A percentile compares a stretch with the other conserved stretches of the same genome.
These are phyloP conservation scores for Amniataba percoides DNA, from an alignment of 2,797 vertebrate species.

Conservation along the genomic window DNA sequence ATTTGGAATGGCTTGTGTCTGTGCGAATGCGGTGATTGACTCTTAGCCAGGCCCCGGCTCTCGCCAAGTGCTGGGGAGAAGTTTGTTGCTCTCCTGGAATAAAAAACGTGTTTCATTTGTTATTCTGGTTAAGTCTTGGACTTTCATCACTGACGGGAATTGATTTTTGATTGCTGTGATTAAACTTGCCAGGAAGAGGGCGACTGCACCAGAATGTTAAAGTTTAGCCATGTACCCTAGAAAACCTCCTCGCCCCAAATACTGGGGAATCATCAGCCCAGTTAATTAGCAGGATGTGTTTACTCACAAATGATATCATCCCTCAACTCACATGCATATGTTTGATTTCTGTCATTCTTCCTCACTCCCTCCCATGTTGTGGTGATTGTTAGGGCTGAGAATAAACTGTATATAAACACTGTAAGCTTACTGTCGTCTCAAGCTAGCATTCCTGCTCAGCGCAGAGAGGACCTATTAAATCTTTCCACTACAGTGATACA, in stretches of 20 bases:
- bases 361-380: slow-evolving; percentile 1
- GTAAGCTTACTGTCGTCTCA: slow-evolving; percentile 12
- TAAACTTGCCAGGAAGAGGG: slow-evolving; percentile 32
- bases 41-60: slow-evolving; percentile 65
- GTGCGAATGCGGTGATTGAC: slow-evolving; percentile 69
- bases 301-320: slow-evolving; percentile 29
- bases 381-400: neutral
- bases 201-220: slow-evolving; percentile 6
- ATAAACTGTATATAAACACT: neutral
- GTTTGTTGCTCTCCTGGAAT: slow-evolving; percentile 60
- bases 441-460: slow-evolving; percentile 15
- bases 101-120: slow-evolving; percentile 52
- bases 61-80: slow-evolving; percentile 52
- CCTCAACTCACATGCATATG: slow-evolving; percentile 14
- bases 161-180: slow-evolving; percentile 60
- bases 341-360: slow-evolving; percentile 19
- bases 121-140: slow-evolving; percentile 40
- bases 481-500: slow-evolving; percentile 56
- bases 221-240: slow-evolving; percentile 13
- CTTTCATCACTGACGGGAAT: slow-evolving; percentile 42
- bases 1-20: slow-evolving; percentile 70
- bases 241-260: neutral
- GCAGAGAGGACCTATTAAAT: slow-evolving; percentile 58
- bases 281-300: slow-evolving; percentile 13
- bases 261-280: slow-evolving; percentile 20